Evolutionary conservation across 2,797 vertebrate genomes (phyloP), one percentile per base, ranked within the genome.

Genomic region (Oryzias sinensis): DNA sequence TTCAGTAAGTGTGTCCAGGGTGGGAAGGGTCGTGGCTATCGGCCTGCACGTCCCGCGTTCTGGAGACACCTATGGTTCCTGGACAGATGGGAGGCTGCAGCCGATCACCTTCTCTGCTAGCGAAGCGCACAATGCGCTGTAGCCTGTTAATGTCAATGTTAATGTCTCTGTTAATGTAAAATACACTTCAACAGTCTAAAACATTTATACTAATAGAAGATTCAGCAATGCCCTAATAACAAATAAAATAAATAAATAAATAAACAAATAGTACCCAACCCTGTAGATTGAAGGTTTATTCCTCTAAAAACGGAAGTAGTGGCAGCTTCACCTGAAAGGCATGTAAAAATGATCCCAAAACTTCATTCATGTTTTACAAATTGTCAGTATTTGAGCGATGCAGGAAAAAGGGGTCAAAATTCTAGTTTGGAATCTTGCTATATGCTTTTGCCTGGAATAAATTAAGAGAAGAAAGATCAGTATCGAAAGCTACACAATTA

Each of bases 231-330:
- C 9, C 11, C 9, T 0, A 33, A 33, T 33, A 2, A 33, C 2
- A 11, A 33, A 9, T 8, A 46, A 51, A 41, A 13, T 60, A 60
- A 22, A 22, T 22, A 22, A 22, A 22, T 3, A 22, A 22, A 22
- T 22, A 22, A 22, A 22, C 3, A 22, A 22, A 22, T 22, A 3
- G 20, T 2, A 22, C 1, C 18, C 53, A 55, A 41, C 68, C 63
- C 40, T 46, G 11, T n/a, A n/a, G 56, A 56, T 37, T 69, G 62
- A 76, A 77, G 75, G 68, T 43, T 43, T 53, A 11, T 15, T 8
- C 49, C 73, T 29, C 6, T n/a, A 17, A 40, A 49, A 62, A 43
- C 24, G 41, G 53, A 47, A 47, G 41, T 75, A 53, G 71, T 16
- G 49, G 59, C 45, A 53, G 17, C 43, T 62, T 59, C 53, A 55